Evolutionary conservation across 2,888 invertebrate species (phyloP).

Genomic region (Ophion obscuratus): DNA sequence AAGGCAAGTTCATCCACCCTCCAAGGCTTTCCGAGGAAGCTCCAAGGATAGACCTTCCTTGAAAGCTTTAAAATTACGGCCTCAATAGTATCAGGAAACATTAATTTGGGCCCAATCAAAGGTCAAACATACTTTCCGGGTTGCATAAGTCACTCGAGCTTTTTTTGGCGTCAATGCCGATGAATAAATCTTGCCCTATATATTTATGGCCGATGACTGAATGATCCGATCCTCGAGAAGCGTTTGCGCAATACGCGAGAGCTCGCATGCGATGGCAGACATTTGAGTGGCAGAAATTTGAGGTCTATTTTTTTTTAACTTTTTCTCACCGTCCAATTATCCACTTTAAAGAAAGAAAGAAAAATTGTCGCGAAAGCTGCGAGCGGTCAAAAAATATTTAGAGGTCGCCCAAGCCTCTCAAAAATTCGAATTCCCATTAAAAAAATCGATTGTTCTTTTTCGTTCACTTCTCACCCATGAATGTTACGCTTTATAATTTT

Average conservation of each 20-base stretch:
- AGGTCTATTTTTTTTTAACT: too few species aligned
- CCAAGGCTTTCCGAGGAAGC: background rate
- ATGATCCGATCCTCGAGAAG: background rate
- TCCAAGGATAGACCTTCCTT: background rate
- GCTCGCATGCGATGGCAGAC: background rate
- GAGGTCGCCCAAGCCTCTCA: too few species aligned
- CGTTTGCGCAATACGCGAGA: slow-evolving; percentile 2
- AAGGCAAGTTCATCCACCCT: background rate
- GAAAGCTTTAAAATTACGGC: background rate
- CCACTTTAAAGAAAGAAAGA: too few species aligned
- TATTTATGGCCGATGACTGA: slow-evolving; percentile 7
- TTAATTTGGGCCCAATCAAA: background rate
- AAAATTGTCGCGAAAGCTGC: too few species aligned
- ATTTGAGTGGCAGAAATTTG: too few species aligned
- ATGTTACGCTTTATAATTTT: too few species aligned
- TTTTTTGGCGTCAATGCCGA: background rate
- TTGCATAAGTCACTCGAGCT: background rate
- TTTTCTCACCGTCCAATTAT: too few species aligned
- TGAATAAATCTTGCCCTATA: background rate
- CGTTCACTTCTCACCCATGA: too few species aligned
- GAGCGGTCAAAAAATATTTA: too few species aligned
- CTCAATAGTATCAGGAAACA: background rate
- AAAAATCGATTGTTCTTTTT: too few species aligned
- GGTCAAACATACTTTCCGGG: background rate
- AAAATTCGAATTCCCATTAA: too few species aligned